Evolutionary conservation across 2,888 invertebrate species (phyloP).

Genomic region (Phymatocera aterrima): DNA sequence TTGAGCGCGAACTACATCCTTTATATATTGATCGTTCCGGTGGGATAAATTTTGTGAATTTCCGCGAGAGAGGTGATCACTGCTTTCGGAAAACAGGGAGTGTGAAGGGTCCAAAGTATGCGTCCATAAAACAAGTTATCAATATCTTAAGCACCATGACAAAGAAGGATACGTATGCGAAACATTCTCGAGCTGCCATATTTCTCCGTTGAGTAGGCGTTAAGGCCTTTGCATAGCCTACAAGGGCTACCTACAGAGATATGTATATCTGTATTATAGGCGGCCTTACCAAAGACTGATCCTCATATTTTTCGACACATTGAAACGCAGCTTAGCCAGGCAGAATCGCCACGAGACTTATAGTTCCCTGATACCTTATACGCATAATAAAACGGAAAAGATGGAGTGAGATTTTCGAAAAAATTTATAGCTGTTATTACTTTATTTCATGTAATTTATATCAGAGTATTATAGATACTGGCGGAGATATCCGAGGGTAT

Average conservation of each 20-base stretch:
- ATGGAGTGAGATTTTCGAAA: neutral
- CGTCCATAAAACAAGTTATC: conserved; percentile 23
- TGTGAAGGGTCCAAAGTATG: conserved; percentile 22
- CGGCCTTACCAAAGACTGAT: conserved; percentile 19
- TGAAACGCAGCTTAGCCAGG: neutral
- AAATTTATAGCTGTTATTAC: neutral
- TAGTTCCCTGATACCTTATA: neutral
- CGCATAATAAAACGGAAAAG: neutral
- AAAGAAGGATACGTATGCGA: conserved; percentile 37
- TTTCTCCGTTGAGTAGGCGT: conserved; percentile 25
- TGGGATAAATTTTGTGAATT: conserved; percentile 14
- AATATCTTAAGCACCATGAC: conserved; percentile 43
- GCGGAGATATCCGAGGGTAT: neutral
- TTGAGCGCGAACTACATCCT: neutral
- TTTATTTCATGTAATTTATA: neutral
- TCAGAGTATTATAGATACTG: neutral
- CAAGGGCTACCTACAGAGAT: conserved; percentile 22
- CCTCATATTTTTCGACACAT: neutral
- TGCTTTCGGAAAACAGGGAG: conserved; percentile 20
- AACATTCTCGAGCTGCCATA: conserved; percentile 27
- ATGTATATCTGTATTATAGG: conserved; percentile 17
- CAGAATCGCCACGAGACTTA: conserved; percentile 1
- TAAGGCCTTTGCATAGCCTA: neutral
- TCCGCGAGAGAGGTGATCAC: neutral
- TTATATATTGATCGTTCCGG: neutral